Evolutionary conservation across 2,113 vertebrate species (phyloP), one percentile per base, ranked within the genome.

Genomic region (Sclerurus mexicanus): DNA sequence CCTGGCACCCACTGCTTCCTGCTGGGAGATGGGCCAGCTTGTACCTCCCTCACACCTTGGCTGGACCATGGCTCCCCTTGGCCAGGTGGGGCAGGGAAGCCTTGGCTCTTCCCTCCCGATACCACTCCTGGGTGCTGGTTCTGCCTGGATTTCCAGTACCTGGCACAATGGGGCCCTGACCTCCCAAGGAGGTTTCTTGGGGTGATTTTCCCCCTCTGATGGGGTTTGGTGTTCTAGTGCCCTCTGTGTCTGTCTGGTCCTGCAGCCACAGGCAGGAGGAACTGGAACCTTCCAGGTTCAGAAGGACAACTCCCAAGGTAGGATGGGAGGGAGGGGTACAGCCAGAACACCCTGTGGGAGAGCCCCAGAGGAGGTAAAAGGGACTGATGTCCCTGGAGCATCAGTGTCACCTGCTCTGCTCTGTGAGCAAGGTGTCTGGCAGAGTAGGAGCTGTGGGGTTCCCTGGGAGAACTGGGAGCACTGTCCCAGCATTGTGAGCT

Each of bases 31-130:
- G 23, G 14, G 27, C 52, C 75, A 42, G 18, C 42, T 27, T 7
- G 2, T 14, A 47, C n/a, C 27, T 33, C 30, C n/a, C 11, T 69
- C 55, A 55, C 37, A 23, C 42, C 52, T 18, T 0, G 1, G 24
- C 74, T 11, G 37, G 22, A 14, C 28, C 0, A 0, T 11, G 13
- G 33, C 15, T 47, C 30, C 40, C 46, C 46, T 50, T 0, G 0
- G 15, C 27, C 62, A 14, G 52, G 1, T 14, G 52, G 62, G 28
- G 20, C 1, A 4, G 42, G 39, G 25, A n/a, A 44, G 8, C 3
- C 1, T 8, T 1, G 2, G 17, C 58, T 27, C 42, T 66, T n/a
- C 40, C 44, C 23, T 52, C 47, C 35, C 42, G 4, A 33, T 46
- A 37, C 40, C 1, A 0, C 19, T 59, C 37, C 49, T 17, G 19